Evolutionary conservation across 1,140 invertebrate genomes (phyloP), one percentile per base, ranked within the genome.

Genomic region (Spodoptera litura): DNA sequence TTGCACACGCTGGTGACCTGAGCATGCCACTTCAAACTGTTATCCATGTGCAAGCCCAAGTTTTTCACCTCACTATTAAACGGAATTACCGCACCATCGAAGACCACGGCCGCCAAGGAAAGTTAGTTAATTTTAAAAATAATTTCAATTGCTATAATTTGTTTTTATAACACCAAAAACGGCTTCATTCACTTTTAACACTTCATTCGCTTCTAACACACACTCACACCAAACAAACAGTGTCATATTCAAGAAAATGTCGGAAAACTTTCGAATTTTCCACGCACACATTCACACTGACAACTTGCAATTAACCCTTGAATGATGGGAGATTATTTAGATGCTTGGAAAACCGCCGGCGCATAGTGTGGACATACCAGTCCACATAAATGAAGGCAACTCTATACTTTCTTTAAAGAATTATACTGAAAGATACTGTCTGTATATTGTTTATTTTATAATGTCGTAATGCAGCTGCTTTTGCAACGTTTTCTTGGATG

Each of bases 191-290:
- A 1, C 20, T 20, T 20, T 20, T 20, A 20, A 20, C 20, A 20
- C 20, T 38, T 64, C n/a, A n/a, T n/a, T n/a, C n/a, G n/a, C n/a
- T n/a, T n/a, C n/a, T n/a, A n/a, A n/a, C n/a, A n/a, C n/a, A n/a
- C n/a, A n/a, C 3, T 25, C 66, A 70, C 49, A 20, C 25, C 4
- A 31, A 27, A 70, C 49, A 52, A 20, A 70, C 66, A n/a, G 27
- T 31, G 49, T 70, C 66, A 68, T 27, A 68, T 49, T 64, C 64
- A 35, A 59, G 59, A 75, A 75, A 64, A 75, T 13, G 3, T 13
- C 27, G 13, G 20, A 52, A 52, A 62, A 75, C 58, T 75, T 75
- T 75, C 58, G 59, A 75, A 62, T 75, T 25, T 62, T 25, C 72
- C 59, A 59, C 72, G 72, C 72, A 44, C 49, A 51, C 66, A 49